Evolutionary conservation across 2,888 invertebrate species (phyloP).

Genomic region (Rhyacophila evoluta): DNA sequence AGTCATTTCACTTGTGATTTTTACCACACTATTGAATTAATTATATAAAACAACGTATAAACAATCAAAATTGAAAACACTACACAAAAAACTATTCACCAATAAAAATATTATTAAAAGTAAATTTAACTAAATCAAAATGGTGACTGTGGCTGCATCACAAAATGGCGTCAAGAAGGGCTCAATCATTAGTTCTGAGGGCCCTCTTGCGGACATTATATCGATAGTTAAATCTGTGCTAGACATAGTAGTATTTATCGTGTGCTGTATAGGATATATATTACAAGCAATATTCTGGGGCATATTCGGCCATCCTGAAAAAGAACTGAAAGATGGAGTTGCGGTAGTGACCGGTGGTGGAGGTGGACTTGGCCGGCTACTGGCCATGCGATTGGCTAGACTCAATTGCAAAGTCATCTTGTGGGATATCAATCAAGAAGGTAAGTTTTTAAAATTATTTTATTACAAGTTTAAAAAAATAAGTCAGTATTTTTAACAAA

Average conservation of each 20-base stretch:
- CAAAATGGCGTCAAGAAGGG: not conserved
- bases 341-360: conserved; percentile 93
- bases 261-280: conserved; percentile 66
- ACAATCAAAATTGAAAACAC: not conserved
- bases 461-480: no score
- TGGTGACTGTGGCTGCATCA: not conserved
- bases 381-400: conserved; percentile 80
- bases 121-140: not conserved
- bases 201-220: not conserved
- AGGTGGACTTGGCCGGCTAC: conserved; percentile 83
- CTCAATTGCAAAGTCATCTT: conserved; percentile 84
- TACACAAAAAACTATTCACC: not conserved
- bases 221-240: conserved; percentile 68
- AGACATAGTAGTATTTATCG: conserved; percentile 70
- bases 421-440: conserved; percentile 90
- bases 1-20: not conserved
- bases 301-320: conserved; percentile 74
- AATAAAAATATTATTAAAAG: no score
- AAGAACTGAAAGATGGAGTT: conserved; percentile 80
- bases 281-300: conserved; percentile 73
- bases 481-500: no score
- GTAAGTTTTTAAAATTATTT: conserved; percentile 74
- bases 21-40: not conserved
- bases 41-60: not conserved
- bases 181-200: not conserved